Base-by-base conservation (phyloP, 2,888 invertebrate species). In the Stegana nigrithorax region DNA sequence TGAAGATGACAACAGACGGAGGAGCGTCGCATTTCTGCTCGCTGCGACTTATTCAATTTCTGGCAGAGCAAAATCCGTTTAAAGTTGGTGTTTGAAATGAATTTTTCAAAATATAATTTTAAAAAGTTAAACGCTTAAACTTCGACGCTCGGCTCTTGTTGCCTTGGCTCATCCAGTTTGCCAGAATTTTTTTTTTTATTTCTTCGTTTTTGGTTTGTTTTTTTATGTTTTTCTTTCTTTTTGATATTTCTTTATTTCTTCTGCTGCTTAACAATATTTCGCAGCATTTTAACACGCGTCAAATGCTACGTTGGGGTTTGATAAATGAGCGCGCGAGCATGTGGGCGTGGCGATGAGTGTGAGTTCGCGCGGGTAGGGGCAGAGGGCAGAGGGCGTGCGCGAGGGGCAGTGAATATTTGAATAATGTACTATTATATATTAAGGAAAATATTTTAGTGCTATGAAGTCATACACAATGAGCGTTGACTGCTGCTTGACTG, bases 11-110 rank as follows among this genome's bases (percentile, higher is more conserved):
- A n/a, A n/a, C n/a, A n/a, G n/a, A n/a, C n/a, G n/a, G n/a, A n/a
- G n/a, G n/a, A n/a, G n/a, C n/a, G n/a, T n/a, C n/a, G n/a, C n/a
- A n/a, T n/a, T n/a, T n/a, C n/a, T n/a, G n/a, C n/a, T n/a, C n/a
- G n/a, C n/a, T n/a, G 23, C 36, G 32, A 23, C 36, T 47, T 55
- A 55, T 55, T 36, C 53, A 55, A 55, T 55, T 55, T 55, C 21
- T 21, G 14, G 19, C 26, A 55, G 36, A 32, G 23, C 14, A 55
- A 36, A 50, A 50, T 55, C 19, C 27, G 21, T 36, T 55, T 32
- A 53, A 53, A 53, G 29, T 53, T 53, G 53, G 19, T 19, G 5
- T 53, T 19, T n/a, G 19, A 53, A 53, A 53, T 53, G 32, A 53
- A 32, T 53, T 53, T 53, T 53, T 17, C 19, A 32, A 53, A 53